These are phyloP conservation scores for Hipposideros larvatus DNA, from an alignment of 2,797 vertebrate genomes.

Conservation along the genomic window DNA sequence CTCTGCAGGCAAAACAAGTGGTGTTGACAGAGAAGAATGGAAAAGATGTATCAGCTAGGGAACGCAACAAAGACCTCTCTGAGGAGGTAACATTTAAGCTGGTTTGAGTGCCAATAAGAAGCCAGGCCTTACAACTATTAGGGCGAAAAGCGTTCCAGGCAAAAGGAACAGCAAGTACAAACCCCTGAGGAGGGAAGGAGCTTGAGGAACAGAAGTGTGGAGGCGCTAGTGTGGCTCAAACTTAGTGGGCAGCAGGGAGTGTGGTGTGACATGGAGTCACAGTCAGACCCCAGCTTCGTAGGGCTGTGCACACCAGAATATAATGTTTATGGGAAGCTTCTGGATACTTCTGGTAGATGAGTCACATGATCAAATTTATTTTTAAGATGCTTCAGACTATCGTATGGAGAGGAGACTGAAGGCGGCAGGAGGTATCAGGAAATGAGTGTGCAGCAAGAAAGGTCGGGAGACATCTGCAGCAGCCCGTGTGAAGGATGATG, in stretches of 20 bases:
- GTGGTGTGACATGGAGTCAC: not conserved
- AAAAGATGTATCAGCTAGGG: not conserved
- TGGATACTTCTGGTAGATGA: not conserved
- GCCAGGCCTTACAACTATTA: not conserved
- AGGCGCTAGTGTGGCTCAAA: not conserved
- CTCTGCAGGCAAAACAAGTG: not conserved
- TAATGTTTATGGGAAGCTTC: not conserved
- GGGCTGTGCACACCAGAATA: not conserved
- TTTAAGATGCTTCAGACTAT: not conserved
- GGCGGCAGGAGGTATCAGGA: not conserved
- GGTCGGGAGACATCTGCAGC: fast-evolving
- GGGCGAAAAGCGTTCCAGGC: not conserved
- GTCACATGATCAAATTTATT: not conserved
- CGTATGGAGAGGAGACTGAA: not conserved
- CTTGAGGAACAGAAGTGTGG: not conserved
- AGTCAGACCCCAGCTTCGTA: fast-evolving
- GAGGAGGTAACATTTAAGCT: not conserved
- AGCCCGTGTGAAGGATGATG: fast-evolving
- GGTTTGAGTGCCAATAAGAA: not conserved
- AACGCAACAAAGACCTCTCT: not conserved
- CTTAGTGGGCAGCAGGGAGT: not conserved
- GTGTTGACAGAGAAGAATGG: not conserved
- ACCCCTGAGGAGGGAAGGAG: not conserved
- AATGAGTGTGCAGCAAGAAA: not conserved
- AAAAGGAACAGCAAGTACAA: not conserved